Percentiles rank a stretch among this genome's conserved stretches.
Conservation (phyloP, 2,888 invertebrate species). For the Troilus luridus region DNA sequence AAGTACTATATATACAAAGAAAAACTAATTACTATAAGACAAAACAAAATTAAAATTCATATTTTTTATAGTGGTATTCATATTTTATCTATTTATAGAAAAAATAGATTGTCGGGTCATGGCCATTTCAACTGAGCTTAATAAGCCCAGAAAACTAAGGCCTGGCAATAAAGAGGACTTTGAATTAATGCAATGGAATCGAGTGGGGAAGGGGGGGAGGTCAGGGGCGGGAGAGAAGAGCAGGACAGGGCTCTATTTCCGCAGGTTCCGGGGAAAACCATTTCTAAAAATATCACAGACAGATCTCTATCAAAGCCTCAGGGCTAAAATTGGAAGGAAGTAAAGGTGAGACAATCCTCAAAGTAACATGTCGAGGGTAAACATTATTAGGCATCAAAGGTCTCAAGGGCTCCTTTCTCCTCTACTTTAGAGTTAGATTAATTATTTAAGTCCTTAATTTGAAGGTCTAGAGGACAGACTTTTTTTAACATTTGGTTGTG, state of each 20-base stretch:
- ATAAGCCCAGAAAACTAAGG: not conserved
- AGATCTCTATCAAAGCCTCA: not conserved
- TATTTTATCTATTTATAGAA: too few relatives aligned
- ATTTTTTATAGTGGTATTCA: too few relatives aligned
- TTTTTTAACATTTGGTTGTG: not conserved
- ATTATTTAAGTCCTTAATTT: not conserved
- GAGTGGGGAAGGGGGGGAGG: not conserved
- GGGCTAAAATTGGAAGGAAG: not conserved
- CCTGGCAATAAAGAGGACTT: not conserved
- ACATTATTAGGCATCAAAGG: not conserved
- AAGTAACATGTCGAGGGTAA: conserved; percentile 16
- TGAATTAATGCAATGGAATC: not conserved
- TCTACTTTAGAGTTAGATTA: not conserved
- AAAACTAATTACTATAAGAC: too few relatives aligned
- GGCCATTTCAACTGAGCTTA: not conserved
- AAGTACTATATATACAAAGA: too few relatives aligned
- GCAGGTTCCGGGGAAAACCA: not conserved
- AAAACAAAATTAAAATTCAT: too few relatives aligned
- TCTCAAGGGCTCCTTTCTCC: not conserved
- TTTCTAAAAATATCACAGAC: conserved; percentile 14
- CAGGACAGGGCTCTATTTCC: not conserved
- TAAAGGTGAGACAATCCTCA: not conserved
- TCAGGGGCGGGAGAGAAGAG: too few relatives aligned
- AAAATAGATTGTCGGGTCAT: not conserved
- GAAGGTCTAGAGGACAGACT: not conserved